A percentile compares a stretch with the other conserved stretches of the same genome.
Evolutionary conservation across 2,797 vertebrate species (phyloP).

Genomic region (Mormyrops attenuatus): DNA sequence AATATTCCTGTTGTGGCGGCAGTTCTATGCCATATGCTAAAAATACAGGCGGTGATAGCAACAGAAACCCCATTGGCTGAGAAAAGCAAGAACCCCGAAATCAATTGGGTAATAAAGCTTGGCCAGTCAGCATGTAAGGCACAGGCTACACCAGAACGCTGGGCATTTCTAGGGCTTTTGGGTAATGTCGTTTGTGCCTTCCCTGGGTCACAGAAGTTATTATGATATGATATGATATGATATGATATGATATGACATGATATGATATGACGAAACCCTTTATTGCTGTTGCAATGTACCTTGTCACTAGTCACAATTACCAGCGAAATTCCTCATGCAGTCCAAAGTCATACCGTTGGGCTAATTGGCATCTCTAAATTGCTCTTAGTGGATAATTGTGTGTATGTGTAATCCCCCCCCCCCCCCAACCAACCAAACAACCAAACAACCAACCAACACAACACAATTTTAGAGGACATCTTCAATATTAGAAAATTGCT

Average conservation of each 20-base stretch:
- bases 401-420: background rate
- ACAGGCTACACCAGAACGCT: conserved; percentile 21
- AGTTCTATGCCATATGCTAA: conserved; percentile 65
- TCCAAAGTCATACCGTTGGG: background rate
- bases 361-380: background rate
- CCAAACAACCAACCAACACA: background rate
- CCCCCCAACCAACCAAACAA: background rate
- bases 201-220: background rate
- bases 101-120: conserved; percentile 59
- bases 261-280: too few species aligned
- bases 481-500: background rate
- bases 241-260: too few species aligned
- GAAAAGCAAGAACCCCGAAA: conserved; percentile 33
- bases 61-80: conserved; percentile 80
- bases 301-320: too few species aligned
- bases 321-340: background rate
- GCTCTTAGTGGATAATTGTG: background rate
- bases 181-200: conserved; percentile 64
- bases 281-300: too few species aligned
- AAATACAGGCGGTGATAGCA: conserved; percentile 90
- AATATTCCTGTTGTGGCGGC: conserved; percentile 46
- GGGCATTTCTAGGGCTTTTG: conserved; percentile 43
- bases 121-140: conserved; percentile 46
- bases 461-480: background rate
- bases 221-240: background rate